Percentiles rank a stretch among this genome's conserved stretches.
Evolutionary conservation across 2,113 vertebrate genomes (phyloP).

Genomic region (Halcyon senegalensis): DNA sequence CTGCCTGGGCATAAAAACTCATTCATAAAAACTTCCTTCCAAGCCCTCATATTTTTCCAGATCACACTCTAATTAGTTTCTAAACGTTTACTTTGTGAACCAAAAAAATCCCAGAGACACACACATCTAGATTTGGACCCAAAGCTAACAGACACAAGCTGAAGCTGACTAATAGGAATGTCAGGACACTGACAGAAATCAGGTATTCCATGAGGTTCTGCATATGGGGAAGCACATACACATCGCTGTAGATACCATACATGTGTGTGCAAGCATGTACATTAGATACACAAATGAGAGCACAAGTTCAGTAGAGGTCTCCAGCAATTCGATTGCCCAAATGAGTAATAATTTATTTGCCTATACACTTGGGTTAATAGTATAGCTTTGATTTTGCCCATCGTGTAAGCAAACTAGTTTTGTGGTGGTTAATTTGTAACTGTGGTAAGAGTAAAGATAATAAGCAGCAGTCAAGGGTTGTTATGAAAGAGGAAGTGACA

Average conservation of each 20-base stretch:
- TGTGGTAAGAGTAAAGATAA: background rate
- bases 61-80: background rate
- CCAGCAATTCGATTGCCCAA: background rate
- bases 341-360: background rate
- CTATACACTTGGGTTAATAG: background rate
- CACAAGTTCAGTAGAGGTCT: background rate
- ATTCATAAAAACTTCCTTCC: background rate
- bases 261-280: background rate
- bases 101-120: background rate
- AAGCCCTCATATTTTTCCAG: background rate
- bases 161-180: background rate
- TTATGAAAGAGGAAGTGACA: slow-evolving; percentile 11
- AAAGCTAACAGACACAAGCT: background rate
- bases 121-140: background rate
- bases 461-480: background rate
- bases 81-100: background rate
- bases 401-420: background rate
- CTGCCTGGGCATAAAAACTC: background rate
- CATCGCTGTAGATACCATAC: rapidly evolving
- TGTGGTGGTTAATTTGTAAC: background rate
- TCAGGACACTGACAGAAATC: background rate
- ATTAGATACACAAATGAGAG: rapidly evolving
- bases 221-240: background rate
- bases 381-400: background rate
- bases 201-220: background rate